Percentiles rank a stretch among this genome's conserved stretches.
Conservation (phyloP, 2,888 invertebrate species). For the Ephialtes manifestator region DNA sequence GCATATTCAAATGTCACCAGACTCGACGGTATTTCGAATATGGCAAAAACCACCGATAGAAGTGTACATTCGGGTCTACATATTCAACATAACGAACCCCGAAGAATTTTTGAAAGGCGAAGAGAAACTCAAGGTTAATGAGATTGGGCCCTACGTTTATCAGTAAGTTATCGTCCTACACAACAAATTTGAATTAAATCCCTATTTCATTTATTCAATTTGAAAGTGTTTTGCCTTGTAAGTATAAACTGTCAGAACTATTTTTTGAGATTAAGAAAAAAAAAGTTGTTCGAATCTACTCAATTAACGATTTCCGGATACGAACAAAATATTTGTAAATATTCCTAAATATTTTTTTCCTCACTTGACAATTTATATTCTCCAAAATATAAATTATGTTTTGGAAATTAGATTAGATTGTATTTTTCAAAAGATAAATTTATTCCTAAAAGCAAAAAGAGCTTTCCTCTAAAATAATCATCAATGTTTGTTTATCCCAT, state of each 20-base stretch:
- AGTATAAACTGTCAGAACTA: too few species aligned
- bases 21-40: slow-evolving; percentile 88
- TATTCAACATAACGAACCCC: slow-evolving; percentile 94
- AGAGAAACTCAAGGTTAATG: slow-evolving; percentile 89
- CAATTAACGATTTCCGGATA: too few species aligned
- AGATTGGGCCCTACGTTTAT: slow-evolving; percentile 94
- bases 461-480: neutral
- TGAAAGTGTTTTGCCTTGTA: too few species aligned
- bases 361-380: neutral
- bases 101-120: slow-evolving; percentile 90
- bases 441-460: too few species aligned
- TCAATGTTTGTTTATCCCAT: neutral
- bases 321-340: too few species aligned
- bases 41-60: slow-evolving; percentile 90
- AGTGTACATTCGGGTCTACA: slow-evolving; percentile 89
- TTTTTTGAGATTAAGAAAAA: too few species aligned
- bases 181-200: neutral
- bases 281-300: too few species aligned
- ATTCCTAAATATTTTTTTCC: too few species aligned
- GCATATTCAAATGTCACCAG: slow-evolving; percentile 87
- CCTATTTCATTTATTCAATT: neutral
- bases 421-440: neutral
- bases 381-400: neutral
- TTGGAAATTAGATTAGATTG: too few species aligned
- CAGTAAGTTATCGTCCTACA: slow-evolving; percentile 87